Evolutionary conservation across 1,140 invertebrate species (phyloP), one percentile per base, ranked within the genome.

Genomic region (Hypsibius dujardini): DNA sequence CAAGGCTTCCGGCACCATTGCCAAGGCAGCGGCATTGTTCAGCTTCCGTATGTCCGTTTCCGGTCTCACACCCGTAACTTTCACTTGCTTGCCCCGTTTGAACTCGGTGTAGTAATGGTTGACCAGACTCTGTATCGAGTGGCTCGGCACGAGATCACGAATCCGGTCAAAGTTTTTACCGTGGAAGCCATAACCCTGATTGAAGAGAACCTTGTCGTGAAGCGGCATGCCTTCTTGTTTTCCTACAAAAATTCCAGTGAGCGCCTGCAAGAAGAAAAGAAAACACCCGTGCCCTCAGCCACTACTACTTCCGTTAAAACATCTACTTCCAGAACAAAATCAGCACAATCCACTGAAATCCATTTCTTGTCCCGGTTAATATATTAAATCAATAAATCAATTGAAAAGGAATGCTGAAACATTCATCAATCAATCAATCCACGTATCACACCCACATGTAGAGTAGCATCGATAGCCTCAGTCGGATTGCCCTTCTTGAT

Each of bases 41-140:
- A 56, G n/a, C n/a, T 67, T 67, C 62, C 42, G 12, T 42, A 67
- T 42, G 3, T 67, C 62, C 42, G 62, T 42, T 45, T 67, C 62
- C 12, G 62, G 12, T 12, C 62, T 12, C 12, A 45, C 42, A 7
- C 3, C 3, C 12, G 62, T 42, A 7, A 7, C 12, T 7, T 67
- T 67, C 12, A 7, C 45, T 12, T 12, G 12, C 62, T 67, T 67
- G 42, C 42, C 45, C 62, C 42, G 12, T 45, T 67, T 67, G 62
- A 67, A 67, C 42, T 67, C 62, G 45, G 62, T 67, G 62, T 67
- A 67, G 62, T 67, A 67, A 45, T 67, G 62, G 45, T 42, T 67
- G 42, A 67, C 45, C 12, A 67, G 62, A 7, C 12, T 67, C 12
- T 67, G 62, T 7, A 67, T 67, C 3, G 62, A 67, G 42, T 67